Evolutionary conservation across 2,113 vertebrate genomes (phyloP).

Genomic region (Clarias batrachus): DNA sequence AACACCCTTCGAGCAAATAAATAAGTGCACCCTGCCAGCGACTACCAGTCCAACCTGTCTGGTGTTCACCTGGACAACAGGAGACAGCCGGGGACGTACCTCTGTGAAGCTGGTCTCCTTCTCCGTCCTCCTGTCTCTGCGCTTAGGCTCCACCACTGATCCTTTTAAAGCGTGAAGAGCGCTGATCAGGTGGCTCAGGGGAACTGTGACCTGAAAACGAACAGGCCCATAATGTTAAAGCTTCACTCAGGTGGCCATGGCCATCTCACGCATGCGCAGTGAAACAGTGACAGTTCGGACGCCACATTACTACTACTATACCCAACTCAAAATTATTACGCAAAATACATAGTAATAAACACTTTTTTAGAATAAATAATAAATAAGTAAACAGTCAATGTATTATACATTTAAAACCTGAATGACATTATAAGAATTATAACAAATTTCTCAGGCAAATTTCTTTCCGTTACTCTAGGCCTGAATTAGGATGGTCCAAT

Average conservation of each 20-base stretch:
- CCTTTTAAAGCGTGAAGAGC: slow-evolving; percentile 88
- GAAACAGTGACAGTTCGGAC: not conserved
- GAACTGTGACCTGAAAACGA: slow-evolving; percentile 85
- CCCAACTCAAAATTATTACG: not conserved
- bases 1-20: no score
- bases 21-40: no score
- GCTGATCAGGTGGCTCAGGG: slow-evolving; percentile 93
- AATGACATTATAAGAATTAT: not conserved
- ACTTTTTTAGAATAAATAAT: no score
- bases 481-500: not conserved
- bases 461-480: not conserved
- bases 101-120: slow-evolving; percentile 72
- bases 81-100: slow-evolving; percentile 67
- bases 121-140: slow-evolving; percentile 73
- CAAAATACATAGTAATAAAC: no score
- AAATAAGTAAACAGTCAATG: no score
- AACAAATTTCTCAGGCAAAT: not conserved
- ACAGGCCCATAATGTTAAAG: not conserved
- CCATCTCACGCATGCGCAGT: not conserved
- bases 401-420: no score
- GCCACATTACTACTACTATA: not conserved
- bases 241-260: not conserved
- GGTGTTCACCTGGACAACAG: not conserved
- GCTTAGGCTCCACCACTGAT: slow-evolving; percentile 69
- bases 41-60: not conserved